These are phyloP conservation scores for Leguminivora glycinivorella DNA, from an alignment of 1,140 invertebrate genomes.

Conservation along the genomic window DNA sequence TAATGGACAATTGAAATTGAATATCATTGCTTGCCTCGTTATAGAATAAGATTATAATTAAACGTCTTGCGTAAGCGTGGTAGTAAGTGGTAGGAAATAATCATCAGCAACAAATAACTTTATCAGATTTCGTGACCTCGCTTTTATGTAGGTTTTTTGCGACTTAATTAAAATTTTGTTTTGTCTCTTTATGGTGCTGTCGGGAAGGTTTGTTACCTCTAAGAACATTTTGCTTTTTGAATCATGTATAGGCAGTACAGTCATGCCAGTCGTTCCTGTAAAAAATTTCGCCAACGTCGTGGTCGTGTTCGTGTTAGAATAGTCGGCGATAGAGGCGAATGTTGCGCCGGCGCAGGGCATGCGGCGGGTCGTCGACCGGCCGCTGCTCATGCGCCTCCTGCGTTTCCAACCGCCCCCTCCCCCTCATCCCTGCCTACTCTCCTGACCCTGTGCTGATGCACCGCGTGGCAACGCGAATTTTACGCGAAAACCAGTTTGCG, in stretches of 20 bases:
- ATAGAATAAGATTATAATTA: slow-evolving; percentile 9
- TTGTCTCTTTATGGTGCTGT: not conserved
- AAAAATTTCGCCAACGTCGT: slow-evolving; percentile 50
- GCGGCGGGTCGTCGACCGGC: slow-evolving; percentile 72
- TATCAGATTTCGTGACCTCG: slow-evolving; percentile 16
- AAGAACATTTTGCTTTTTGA: not conserved
- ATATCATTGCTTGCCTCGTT: slow-evolving; percentile 16
- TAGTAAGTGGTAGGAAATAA: slow-evolving; percentile 28
- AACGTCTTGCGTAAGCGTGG: slow-evolving; percentile 21
- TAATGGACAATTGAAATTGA: slow-evolving; percentile 40
- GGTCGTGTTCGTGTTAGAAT: slow-evolving; percentile 57
- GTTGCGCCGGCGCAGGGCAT: slow-evolving; percentile 68
- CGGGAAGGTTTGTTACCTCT: not conserved
- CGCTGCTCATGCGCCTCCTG: slow-evolving; percentile 67
- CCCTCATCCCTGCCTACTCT: slow-evolving; percentile 49
- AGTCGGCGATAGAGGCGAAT: slow-evolving; percentile 61
- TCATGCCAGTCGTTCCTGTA: not conserved
- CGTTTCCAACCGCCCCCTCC: slow-evolving; percentile 59
- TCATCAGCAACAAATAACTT: slow-evolving; percentile 2
- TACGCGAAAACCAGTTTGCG: slow-evolving; percentile 72
- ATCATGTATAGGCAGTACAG: not conserved
- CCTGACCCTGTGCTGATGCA: slow-evolving; percentile 66
- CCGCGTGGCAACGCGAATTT: slow-evolving; percentile 71
- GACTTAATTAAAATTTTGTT: slow-evolving; percentile 2
- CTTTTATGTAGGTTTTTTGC: not conserved